Base-by-base conservation (phyloP, 2,797 vertebrate species). In the Acropternis orthonyx region DNA sequence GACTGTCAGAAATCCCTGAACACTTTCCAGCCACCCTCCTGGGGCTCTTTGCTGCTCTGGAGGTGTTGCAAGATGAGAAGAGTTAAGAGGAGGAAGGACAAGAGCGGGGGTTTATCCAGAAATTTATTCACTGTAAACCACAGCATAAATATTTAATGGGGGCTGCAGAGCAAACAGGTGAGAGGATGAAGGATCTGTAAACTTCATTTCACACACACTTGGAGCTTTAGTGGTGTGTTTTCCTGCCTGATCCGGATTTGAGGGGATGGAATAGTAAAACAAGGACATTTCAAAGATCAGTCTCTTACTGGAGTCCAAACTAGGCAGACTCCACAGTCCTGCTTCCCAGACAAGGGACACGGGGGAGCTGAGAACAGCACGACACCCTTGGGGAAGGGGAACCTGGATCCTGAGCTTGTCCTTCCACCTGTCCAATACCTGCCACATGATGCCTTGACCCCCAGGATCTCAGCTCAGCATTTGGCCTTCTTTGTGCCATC, bases 271-370 rank as follows among this genome's bases (percentile, higher is more conserved):
- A 73, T 21, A 55, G 19, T 34, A 79, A 84, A 84, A 73, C 32
- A 82, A 41, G 43, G 48, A 63, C 16, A 24, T 66, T 88, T 88
- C 56, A 37, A 85, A 79, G 22, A 56, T 49, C 23, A 46, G 15
- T 21, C 62, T 74, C 73, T 84, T 81, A 36, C 0, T 44, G 41
- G 28, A 80, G 21, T 19, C 44, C 73, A 56, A 48, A 86, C 27
- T 21, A 55, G 36, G 7, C 36, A 51, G 20, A 32, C 28, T 24
- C 27, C 39, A n/a, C 17, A 32, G 17, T n/a, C 9, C 36, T 65
- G 14, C 56, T 55, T 65, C 28, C 21, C 34, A 37, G 51, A 14
- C 0, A 0, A 69, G 28, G 12, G 24, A 32, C 1, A 26, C 3
- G 4, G 26, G 69, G 75, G 32, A 71, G 61, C 19, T 51, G 54